A percentile compares a stretch with the other conserved stretches of the same genome.
Evolutionary conservation across 1,140 invertebrate species (phyloP).

Genomic region (Papilio polyxenes): DNA sequence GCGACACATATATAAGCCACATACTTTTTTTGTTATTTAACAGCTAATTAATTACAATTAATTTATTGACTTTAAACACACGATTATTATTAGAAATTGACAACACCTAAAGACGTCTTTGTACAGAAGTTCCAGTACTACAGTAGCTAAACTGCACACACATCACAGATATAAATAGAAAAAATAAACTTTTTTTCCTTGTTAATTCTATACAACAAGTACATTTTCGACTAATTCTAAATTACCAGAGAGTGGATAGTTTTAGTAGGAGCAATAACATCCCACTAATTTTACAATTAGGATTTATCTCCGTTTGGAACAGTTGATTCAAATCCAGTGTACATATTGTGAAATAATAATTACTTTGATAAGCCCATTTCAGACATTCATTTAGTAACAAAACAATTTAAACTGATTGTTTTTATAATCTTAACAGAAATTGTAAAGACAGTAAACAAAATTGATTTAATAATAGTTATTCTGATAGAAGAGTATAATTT

Average conservation of each 20-base stretch:
- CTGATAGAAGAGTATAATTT: no score
- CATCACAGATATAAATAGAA: constrained; percentile 75
- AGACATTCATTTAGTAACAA: not conserved
- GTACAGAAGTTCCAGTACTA: constrained; percentile 67
- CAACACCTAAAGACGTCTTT: constrained; percentile 63
- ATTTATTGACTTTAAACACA: constrained; percentile 52
- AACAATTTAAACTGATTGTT: not conserved
- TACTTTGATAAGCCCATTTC: not conserved
- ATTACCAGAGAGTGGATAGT: constrained; percentile 27
- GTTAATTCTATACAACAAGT: constrained; percentile 68
- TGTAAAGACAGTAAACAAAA: no score
- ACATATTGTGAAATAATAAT: not conserved
- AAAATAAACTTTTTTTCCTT: constrained; percentile 67
- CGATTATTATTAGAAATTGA: constrained; percentile 60
- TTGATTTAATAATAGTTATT: no score
- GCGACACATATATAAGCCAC: constrained; percentile 63
- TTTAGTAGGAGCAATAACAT: constrained; percentile 29
- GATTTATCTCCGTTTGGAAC: not conserved
- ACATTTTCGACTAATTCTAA: constrained; percentile 50
- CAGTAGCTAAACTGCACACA: constrained; percentile 60
- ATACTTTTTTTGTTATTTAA: constrained; percentile 48
- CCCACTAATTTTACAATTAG: constrained; percentile 26
- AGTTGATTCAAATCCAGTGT: not conserved
- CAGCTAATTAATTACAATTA: constrained; percentile 44
- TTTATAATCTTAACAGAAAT: no score